Conservation (phyloP, 2,113 vertebrate genomes). For the Dipodomys ordii region DNA sequence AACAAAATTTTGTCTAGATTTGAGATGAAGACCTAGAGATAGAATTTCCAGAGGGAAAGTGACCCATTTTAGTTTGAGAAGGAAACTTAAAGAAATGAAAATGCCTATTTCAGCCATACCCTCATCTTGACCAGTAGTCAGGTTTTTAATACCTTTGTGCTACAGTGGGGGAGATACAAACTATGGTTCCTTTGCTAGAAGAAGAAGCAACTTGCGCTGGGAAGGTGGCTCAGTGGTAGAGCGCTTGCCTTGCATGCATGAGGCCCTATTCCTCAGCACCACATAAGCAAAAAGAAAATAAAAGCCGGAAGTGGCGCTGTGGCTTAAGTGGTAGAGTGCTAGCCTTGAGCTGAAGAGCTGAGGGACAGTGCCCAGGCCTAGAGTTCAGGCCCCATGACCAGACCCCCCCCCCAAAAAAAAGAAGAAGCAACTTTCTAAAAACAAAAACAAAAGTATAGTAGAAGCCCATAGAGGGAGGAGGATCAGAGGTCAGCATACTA, state of each 20-base stretch:
- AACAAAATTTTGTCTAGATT: background rate
- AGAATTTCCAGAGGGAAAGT: slow-evolving; percentile 10
- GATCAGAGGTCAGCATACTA: background rate
- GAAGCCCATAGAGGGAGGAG: background rate
- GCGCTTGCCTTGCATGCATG: too few species aligned
- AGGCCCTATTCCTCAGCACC: too few species aligned
- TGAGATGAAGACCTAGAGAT: background rate
- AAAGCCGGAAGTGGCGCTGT: too few species aligned
- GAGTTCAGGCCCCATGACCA: too few species aligned
- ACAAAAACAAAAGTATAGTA: background rate
- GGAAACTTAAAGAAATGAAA: background rate
- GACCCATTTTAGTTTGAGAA: background rate
- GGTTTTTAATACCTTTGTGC: background rate
- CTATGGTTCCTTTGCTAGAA: background rate
- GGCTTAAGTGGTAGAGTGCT: too few species aligned
- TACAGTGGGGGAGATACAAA: background rate
- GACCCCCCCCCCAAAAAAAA: too few species aligned
- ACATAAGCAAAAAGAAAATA: too few species aligned
- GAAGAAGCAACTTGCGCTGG: background rate
- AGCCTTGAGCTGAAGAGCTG: too few species aligned
- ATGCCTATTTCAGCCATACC: background rate
- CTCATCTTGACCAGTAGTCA: background rate
- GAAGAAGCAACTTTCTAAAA: background rate
- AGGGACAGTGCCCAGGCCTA: too few species aligned
- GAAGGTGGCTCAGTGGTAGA: too few species aligned